Percentiles rank a stretch among this genome's conserved stretches.
These are phyloP conservation scores for Lerista edwardsae DNA, from an alignment of 2,797 vertebrate species.

Conservation along the genomic window DNA sequence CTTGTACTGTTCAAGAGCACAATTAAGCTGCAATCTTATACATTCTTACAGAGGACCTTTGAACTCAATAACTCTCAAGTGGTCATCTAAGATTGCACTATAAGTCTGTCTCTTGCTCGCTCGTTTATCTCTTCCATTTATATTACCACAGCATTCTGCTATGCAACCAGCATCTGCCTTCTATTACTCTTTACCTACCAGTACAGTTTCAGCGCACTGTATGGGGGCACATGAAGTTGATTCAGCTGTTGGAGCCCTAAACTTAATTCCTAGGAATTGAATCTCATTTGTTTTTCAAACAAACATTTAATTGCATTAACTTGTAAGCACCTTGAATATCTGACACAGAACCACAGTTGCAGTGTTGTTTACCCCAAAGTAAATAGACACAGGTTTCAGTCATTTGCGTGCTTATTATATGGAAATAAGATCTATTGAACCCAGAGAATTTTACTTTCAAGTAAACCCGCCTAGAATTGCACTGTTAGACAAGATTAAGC, in stretches of 20 bases:
- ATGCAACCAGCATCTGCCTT: neutral
- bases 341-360: neutral
- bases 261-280: neutral
- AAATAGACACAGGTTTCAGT: neutral
- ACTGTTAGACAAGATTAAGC: neutral
- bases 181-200: neutral
- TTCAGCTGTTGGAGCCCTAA: neutral
- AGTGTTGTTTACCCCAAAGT: neutral
- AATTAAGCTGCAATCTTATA: too few species aligned
- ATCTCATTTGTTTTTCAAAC: neutral
- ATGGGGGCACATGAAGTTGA: too few species aligned
- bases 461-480: too few species aligned
- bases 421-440: too few species aligned
- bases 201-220: neutral
- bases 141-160: neutral
- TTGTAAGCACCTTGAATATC: neutral
- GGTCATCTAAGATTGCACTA: too few species aligned
- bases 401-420: too few species aligned
- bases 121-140: neutral
- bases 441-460: too few species aligned
- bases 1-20: too few species aligned
- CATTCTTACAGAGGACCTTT: too few species aligned
- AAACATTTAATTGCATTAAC: neutral
- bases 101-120: neutral
- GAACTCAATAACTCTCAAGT: too few species aligned